Conservation (phyloP, 2,113 vertebrate genomes). For the Anthoscopus minutus region DNA sequence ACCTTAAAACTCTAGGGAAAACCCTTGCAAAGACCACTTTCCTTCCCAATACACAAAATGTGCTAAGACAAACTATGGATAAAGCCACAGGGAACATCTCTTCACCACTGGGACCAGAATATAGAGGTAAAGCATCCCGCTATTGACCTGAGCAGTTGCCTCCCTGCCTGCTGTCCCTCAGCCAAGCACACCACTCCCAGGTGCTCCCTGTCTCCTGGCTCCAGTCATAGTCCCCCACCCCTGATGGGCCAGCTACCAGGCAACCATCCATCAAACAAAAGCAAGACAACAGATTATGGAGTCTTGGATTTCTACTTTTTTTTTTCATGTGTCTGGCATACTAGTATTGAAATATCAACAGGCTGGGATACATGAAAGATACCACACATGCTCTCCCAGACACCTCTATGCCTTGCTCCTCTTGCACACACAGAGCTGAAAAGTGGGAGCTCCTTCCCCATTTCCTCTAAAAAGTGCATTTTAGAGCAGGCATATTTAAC, state of each 20-base stretch:
- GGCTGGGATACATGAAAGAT: not conserved
- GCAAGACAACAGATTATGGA: not conserved
- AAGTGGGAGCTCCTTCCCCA: not conserved
- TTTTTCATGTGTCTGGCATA: not conserved
- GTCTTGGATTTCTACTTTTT: not conserved
- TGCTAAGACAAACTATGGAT: not conserved
- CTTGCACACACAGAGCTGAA: not conserved
- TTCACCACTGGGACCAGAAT: not conserved
- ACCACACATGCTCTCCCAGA: not conserved
- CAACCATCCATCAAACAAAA: not conserved
- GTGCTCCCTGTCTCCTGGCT: not conserved
- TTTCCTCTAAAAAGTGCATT: not conserved
- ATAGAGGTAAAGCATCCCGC: not conserved
- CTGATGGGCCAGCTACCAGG: not conserved
- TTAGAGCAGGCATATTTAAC: not conserved
- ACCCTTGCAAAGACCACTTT: not conserved
- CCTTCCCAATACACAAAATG: accelerated
- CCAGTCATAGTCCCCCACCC: not conserved
- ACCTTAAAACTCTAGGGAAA: not conserved
- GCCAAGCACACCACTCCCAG: not conserved
- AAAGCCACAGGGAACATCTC: not conserved
- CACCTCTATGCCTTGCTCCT: not conserved
- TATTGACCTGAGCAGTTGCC: not conserved
- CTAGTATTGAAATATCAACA: not conserved
- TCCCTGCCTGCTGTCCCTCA: not conserved